These are phyloP conservation scores for Chaetogeoica ovagalla DNA, from an alignment of 2,888 invertebrate species.

Conservation along the genomic window DNA sequence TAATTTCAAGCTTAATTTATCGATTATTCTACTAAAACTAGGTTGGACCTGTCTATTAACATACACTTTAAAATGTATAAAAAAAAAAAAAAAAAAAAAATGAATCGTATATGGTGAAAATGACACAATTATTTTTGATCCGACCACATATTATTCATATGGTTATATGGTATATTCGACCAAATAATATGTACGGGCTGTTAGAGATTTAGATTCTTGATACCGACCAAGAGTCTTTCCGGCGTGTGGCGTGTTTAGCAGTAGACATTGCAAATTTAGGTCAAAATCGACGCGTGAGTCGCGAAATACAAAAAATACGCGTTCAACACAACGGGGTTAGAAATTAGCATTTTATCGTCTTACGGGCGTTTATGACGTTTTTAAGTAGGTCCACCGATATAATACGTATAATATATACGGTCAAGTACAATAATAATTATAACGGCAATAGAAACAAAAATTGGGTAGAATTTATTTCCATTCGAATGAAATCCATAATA, in stretches of 20 bases:
- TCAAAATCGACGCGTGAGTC: constrained; percentile 22
- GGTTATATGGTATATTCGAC: too few relatives aligned
- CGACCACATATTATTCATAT: background rate
- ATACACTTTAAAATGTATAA: too few relatives aligned
- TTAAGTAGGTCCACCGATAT: background rate
- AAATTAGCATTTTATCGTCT: constrained; percentile 47
- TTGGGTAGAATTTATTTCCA: constrained; percentile 23
- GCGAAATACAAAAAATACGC: constrained; percentile 14
- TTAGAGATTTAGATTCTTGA: constrained; percentile 23
- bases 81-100: too few relatives aligned
- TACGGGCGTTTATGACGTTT: constrained; percentile 1
- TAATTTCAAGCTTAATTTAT: too few relatives aligned
- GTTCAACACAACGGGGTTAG: constrained; percentile 11
- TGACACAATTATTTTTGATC: background rate
- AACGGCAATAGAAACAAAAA: background rate
- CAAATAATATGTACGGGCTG: too few relatives aligned
- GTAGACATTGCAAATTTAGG: constrained; percentile 30
- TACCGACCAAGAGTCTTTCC: constrained; percentile 27
- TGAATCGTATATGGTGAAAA: background rate
- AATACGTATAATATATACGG: background rate
- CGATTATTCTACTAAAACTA: too few relatives aligned
- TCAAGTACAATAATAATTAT: too few relatives aligned
- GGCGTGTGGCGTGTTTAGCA: background rate
- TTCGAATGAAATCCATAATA: background rate
- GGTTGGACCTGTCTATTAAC: too few relatives aligned